Conservation (phyloP, 92 coral and sea anemone genomes). For the Diadumene lineata region DNA sequence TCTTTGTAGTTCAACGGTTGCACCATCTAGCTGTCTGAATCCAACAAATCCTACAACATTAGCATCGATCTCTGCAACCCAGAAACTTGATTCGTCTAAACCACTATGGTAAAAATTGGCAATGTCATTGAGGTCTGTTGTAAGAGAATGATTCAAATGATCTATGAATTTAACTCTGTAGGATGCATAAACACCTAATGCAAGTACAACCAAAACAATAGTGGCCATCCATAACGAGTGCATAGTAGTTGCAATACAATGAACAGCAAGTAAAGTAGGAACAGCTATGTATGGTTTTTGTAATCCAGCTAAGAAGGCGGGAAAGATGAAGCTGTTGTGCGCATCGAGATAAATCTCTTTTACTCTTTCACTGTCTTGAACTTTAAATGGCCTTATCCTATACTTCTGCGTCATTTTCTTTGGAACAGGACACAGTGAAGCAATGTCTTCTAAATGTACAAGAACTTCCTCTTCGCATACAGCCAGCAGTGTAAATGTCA, state of each 20-base stretch:
- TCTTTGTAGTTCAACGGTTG: constrained; percentile 69
- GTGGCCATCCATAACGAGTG: constrained; percentile 20
- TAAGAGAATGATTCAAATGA: constrained; percentile 53
- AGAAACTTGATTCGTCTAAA: constrained; percentile 63
- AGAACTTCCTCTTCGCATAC: background rate
- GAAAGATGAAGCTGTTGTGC: constrained; percentile 51
- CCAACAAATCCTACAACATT: constrained; percentile 69
- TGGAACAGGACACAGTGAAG: constrained; percentile 2
- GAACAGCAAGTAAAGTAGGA: constrained; percentile 41
- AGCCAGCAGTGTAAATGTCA: constrained; percentile 15
- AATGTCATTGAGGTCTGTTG: constrained; percentile 67
- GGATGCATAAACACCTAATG: constrained; percentile 42
- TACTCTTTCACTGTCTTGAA: constrained; percentile 31
- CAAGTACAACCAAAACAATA: constrained; percentile 3
- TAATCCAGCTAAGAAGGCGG: constrained; percentile 55
- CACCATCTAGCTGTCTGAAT: constrained; percentile 50
- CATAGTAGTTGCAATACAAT: constrained; percentile 16
- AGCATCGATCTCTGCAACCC: constrained; percentile 63
- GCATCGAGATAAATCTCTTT: constrained; percentile 48
- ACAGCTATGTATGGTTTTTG: constrained; percentile 35
- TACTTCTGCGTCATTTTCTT: background rate
- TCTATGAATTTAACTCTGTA: constrained; percentile 56
- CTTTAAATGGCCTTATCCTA: constrained; percentile 28
- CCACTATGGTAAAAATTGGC: constrained; percentile 47
- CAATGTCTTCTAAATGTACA: background rate